Evolutionary conservation across 1,140 invertebrate genomes (phyloP).

Genomic region (Zaprionus kolodkinae): DNA sequence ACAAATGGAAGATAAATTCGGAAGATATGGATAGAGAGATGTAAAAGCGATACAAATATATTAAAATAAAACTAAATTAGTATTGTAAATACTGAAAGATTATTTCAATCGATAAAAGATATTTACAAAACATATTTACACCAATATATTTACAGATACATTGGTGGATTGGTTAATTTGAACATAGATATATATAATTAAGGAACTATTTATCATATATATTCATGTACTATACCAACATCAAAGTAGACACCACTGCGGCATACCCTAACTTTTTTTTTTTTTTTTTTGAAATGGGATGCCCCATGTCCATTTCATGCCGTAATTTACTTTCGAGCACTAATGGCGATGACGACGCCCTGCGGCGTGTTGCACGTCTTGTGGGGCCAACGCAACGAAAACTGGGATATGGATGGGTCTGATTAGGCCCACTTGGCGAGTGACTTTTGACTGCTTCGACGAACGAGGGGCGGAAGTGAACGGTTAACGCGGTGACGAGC

Average conservation of each 20-base stretch:
- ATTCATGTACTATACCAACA: neutral
- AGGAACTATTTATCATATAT: neutral
- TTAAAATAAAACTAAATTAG: too few relatives aligned
- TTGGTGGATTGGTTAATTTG: too few relatives aligned
- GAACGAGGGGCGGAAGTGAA: constrained; percentile 61
- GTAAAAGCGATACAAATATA: too few relatives aligned
- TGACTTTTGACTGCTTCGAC: constrained; percentile 8
- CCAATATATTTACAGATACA: too few relatives aligned
- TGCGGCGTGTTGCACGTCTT: constrained; percentile 35
- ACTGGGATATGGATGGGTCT: constrained; percentile 46
- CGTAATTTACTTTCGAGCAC: constrained; percentile 72
- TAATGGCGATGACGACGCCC: constrained; percentile 42
- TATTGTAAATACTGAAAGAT: too few relatives aligned
- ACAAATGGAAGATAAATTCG: too few relatives aligned
- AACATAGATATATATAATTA: neutral
- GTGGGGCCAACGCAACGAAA: constrained; percentile 30
- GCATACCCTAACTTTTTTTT: constrained; percentile 9
- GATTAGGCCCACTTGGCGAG: constrained; percentile 54
- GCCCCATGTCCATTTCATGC: constrained; percentile 34
- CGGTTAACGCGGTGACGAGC: constrained; percentile 46
- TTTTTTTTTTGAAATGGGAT: neutral
- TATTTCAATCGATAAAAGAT: too few relatives aligned
- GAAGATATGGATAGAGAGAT: too few relatives aligned
- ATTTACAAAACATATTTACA: too few relatives aligned
- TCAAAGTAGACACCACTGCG: neutral